phyloP scores from a whole-genome alignment of 2,888 invertebrate genomes.

The Cryptocheilus praepositus region DNA sequence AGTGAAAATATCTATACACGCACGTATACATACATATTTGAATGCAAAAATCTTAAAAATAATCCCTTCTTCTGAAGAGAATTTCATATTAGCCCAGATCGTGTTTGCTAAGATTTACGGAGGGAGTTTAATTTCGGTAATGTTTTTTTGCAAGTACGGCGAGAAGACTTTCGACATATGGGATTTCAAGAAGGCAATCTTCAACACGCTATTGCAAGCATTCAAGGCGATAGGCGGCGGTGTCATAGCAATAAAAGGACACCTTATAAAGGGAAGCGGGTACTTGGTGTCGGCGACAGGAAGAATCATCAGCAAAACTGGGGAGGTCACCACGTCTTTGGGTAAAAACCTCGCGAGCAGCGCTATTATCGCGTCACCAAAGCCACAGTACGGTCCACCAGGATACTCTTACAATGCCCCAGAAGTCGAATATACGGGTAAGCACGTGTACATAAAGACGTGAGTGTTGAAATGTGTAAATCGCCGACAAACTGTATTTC shows the following conservation, averaged over 20 bases:
- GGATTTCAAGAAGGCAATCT: constrained; percentile 88
- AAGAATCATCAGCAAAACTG: constrained; percentile 83
- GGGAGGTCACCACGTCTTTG: constrained; percentile 86
- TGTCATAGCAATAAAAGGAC: constrained; percentile 90
- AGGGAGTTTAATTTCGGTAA: background rate
- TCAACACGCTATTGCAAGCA: constrained; percentile 89
- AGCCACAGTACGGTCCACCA: constrained; percentile 30
- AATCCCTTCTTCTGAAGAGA: no score
- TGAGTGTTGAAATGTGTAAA: no score
- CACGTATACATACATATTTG: no score
- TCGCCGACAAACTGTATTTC: no score
- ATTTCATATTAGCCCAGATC: no score
- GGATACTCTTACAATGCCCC: constrained; percentile 57
- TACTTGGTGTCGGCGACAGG: constrained; percentile 81
- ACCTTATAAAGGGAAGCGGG: constrained; percentile 90
- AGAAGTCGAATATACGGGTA: constrained; percentile 29
- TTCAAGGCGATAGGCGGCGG: constrained; percentile 92
- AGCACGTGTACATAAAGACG: no score
- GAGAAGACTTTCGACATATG: constrained; percentile 79
- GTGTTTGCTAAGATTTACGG: no score
- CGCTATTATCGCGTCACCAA: constrained; percentile 80
- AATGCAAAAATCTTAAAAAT: no score
- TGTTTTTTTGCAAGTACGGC: constrained; percentile 47
- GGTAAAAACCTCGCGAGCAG: constrained; percentile 88
- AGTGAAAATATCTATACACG: no score